A percentile compares a stretch with the other conserved stretches of the same genome.
phyloP scores from a whole-genome alignment of 2,888 invertebrate genomes.

The Polietes domitor region DNA sequence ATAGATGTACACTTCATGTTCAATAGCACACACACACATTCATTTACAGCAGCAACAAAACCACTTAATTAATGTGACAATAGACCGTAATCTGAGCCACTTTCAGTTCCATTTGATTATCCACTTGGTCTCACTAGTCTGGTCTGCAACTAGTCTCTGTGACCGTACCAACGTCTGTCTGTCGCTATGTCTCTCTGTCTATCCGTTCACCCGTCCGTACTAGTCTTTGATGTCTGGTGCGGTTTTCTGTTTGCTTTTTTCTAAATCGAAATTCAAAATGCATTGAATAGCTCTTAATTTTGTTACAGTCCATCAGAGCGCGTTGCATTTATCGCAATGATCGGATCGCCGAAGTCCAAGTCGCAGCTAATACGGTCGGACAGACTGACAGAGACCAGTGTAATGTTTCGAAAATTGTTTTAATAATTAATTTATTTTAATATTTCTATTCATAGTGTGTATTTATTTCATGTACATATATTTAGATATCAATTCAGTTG shows the following conservation, averaged over 20 bases:
- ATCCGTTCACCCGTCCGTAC: background rate
- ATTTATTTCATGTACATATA: background rate
- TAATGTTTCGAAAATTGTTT: background rate
- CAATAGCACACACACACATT: conserved; percentile 15
- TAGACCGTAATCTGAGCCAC: conserved; percentile 56
- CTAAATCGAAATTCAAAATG: background rate
- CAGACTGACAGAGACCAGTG: background rate
- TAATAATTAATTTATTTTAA: background rate
- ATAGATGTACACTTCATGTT: background rate
- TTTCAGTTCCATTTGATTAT: conserved; percentile 37
- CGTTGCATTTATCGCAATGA: background rate
- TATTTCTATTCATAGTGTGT: background rate
- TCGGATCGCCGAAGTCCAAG: background rate
- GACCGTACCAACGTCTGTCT: background rate
- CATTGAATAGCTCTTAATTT: background rate
- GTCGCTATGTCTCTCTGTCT: background rate
- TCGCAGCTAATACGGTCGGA: background rate
- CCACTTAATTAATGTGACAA: conserved; percentile 62
- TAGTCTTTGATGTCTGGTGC: background rate
- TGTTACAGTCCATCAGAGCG: background rate
- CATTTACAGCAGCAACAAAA: conserved; percentile 9
- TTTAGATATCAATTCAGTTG: background rate
- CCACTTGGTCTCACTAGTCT: conserved; percentile 32
- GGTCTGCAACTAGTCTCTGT: conserved; percentile 43
- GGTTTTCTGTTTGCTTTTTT: background rate